Conservation (phyloP, 2,888 invertebrate species). For the Gandaritis pyraliata region DNA sequence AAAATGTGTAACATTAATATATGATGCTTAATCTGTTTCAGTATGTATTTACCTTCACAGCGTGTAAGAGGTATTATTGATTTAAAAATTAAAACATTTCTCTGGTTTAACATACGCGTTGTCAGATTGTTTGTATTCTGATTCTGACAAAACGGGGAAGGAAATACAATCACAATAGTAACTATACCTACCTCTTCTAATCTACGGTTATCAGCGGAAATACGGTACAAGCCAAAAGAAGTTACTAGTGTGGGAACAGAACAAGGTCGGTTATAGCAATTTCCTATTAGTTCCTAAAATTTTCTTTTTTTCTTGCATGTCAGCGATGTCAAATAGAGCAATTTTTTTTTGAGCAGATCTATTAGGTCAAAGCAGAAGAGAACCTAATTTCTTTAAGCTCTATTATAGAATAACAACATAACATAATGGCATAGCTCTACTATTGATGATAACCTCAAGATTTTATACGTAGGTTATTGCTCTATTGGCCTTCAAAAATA, state of each 20-base stretch:
- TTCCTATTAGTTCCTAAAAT: neutral
- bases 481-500: slow-evolving; percentile 26
- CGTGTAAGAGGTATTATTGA: neutral
- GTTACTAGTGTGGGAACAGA: neutral
- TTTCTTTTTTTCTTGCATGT: too few species aligned
- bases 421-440: neutral
- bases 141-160: neutral
- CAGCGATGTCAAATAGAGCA: neutral
- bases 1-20: neutral
- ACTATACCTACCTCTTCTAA: neutral
- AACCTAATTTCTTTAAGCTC: neutral
- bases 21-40: neutral
- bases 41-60: neutral
- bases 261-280: neutral
- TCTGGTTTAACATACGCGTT: too few species aligned
- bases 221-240: slow-evolving; percentile 7
- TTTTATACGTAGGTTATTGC: slow-evolving; percentile 25
- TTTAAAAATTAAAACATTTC: neutral
- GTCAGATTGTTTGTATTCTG: too few species aligned
- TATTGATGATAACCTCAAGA: slow-evolving; percentile 23
- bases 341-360: neutral
- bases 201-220: slow-evolving; percentile 22
- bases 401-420: too few species aligned
- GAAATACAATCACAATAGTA: neutral
- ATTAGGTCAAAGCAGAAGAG: neutral